Evolutionary conservation across 2,888 invertebrate genomes (phyloP), one percentile per base, ranked within the genome.

Genomic region (Drosophila greeni): DNA sequence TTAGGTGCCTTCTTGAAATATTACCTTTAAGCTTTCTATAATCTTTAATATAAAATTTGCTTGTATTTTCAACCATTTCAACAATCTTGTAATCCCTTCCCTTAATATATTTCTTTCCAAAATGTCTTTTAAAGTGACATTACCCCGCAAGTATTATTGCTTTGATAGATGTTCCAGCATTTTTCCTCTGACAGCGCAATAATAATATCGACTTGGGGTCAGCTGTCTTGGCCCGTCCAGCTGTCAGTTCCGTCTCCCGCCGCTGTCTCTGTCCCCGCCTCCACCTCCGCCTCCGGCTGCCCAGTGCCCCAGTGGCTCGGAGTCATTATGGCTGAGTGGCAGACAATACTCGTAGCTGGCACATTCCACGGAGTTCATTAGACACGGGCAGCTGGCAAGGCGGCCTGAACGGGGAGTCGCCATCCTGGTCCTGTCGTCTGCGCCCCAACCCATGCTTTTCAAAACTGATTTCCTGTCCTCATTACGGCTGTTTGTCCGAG

Each of bases 281-380:
- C 45, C 18, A 7, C 20, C 20, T 20, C 20, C 20, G 20, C 7
- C 43, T 26, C 26, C 47, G 26, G 39, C 74, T 60, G 39, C 42
- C 54, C 55, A 48, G 29, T 24, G 54, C 56, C 52, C 52, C 60
- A 57, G 33, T 67, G 67, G 64, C 56, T 70, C 72, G 70, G 66
- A 81, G 75, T 82, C 84, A 82, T 84, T 82, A 81, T 68, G 72
- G 67, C 77, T 79, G 79, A 82, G 81, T 82, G 84, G 73, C 82
- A 79, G 72, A 59, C 66, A 65, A 31, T 67, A n/a, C 55, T 43
- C 14, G 59, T 12, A 9, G 42, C 36, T 12, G 40, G 23, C 66
- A 64, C 62, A 74, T 69, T 76, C 53, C 60, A 42, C 58, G 55
- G 64, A 55, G 75, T 76, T 76, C 74, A 81, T 74, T 76, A 78